Evolutionary conservation across 2,797 vertebrate species (phyloP), one percentile per base, ranked within the genome.

Genomic region (Anisognathus igniventris): DNA sequence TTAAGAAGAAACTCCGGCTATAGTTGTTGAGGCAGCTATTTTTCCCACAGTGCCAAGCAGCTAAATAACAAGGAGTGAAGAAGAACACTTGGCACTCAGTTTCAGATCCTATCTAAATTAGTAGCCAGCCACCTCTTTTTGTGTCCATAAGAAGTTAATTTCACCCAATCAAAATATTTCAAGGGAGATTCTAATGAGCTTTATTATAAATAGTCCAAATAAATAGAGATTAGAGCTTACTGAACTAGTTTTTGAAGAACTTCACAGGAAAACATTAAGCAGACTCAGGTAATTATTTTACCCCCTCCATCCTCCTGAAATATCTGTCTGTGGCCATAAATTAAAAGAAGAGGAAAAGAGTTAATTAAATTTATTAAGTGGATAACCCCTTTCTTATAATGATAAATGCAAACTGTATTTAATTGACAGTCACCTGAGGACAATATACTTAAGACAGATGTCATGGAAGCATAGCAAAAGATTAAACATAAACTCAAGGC

Each of bases 351-450:
- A 88, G 12, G 20, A 70, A 87, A 80, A 87, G 21, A 86, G 15
- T 78, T 70, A 68, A 22, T 79, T 75, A 57, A 87, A 86, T 88
- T 40, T 87, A 88, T 80, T 88, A 79, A 72, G 40, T 66, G 45
- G 30, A 37, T 84, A 88, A 50, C 12, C 27, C 86, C 45, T 78
- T 96, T 94, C 45, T 73, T 47, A 67, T 75, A 88, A 89, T 80
- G 42, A 93, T 72, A 91, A 95, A 90, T 85, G 20, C 48, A 87
- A 96, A 81, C 82, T 65, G 60, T 84, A 81, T 82, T 84, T 89
- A 89, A 92, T 48, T 93, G 65, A 35, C 60, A 92, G 83, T 90
- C 80, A 66, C 42, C n/a, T 81, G 54, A 89, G 47, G 73, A 67
- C 64, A 78, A 68, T 83, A 70, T 44, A 70, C 23, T 66, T 78